Percentiles rank a stretch among this genome's conserved stretches.
Evolutionary conservation across 2,888 invertebrate genomes (phyloP).

Genomic region (Punctoribates punctum): DNA sequence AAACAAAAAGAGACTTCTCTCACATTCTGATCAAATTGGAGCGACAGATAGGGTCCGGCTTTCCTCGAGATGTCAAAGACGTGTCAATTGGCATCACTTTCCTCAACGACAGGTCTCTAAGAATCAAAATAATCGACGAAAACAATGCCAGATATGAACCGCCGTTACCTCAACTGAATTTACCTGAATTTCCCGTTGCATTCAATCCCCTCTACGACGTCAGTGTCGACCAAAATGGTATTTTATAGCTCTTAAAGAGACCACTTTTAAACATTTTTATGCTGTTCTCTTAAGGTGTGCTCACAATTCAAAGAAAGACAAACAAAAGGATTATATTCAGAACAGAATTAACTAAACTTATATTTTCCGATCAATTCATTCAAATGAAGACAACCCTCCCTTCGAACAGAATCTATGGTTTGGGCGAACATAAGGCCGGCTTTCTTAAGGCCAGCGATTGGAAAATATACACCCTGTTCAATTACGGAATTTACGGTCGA

Average conservation of each 20-base stretch:
- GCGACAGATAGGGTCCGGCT: not conserved
- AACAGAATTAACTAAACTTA: conserved; percentile 65
- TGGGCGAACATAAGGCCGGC: conserved; percentile 66
- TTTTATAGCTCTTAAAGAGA: no score
- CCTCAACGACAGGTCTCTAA: conserved; percentile 4
- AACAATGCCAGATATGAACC: conserved; percentile 43
- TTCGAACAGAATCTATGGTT: conserved; percentile 65
- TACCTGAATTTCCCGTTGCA: conserved; percentile 5
- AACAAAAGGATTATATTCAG: conserved; percentile 81
- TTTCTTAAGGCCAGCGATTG: conserved; percentile 52
- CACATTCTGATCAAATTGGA: not conserved
- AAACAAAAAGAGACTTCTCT: not conserved
- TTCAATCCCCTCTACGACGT: conserved; percentile 5
- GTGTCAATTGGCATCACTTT: conserved; percentile 3
- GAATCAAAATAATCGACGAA: conserved; percentile 41
- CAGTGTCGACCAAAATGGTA: not conserved
- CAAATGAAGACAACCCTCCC: conserved; percentile 65
- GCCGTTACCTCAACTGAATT: conserved; percentile 38
- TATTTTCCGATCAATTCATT: conserved; percentile 60
- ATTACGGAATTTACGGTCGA: conserved; percentile 11
- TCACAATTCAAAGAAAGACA: conserved; percentile 55
- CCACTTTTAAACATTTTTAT: conserved; percentile 59
- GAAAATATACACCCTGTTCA: conserved; percentile 38
- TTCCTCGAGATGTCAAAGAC: not conserved
- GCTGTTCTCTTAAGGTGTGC: not conserved